Base-by-base conservation (phyloP, 2,888 invertebrate species). In the Drosophila robusta region DNA sequence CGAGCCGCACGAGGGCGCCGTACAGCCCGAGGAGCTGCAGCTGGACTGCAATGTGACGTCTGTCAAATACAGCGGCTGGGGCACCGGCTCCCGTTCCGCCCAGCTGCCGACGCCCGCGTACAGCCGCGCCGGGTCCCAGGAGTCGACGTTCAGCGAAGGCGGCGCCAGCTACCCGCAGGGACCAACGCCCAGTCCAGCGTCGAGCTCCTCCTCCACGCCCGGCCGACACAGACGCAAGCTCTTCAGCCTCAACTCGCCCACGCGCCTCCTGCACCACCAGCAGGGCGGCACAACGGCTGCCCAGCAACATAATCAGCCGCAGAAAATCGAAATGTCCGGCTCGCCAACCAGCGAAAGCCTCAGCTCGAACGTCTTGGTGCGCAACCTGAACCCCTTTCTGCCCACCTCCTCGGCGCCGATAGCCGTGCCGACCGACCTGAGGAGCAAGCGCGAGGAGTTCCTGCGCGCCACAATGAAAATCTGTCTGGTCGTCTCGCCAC, bases 381-480 rank as follows among this genome's bases (percentile, higher is more conserved):
- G 89, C 51, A 90, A 86, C 47, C 83, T 91, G 22, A 92, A 92
- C 80, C 92, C 92, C 16, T 92, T 92, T 75, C 71, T 91, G 44
- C 86, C 87, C 34, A 61, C 70, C 44, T 54, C 75, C 42, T 69
- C 64, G 16, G 76, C 90, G 8, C 84, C 89, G 11, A 85, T 77
- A 14, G 50, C 78, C 0, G 71, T 81, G 60, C 81, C 84, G 38
- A 83, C 80, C n/a, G 91, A 92, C 75, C 69, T 92, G 18, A 90
- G 91, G 71, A 84, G 91, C 70, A 94, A 94, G 84, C 93, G 94
- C 60, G 95, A 95, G 90, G 95, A 95, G 90, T 95, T 95, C 89
- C 93, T 95, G 70, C 94, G 95, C 80, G 95, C 95, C 57, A 95
- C 95, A 71, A 95, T 95, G 95, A 94, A 95, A 92, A 95, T 95